Conservation (phyloP, 2,113 vertebrate species). For the Pluvianellus socialis region DNA sequence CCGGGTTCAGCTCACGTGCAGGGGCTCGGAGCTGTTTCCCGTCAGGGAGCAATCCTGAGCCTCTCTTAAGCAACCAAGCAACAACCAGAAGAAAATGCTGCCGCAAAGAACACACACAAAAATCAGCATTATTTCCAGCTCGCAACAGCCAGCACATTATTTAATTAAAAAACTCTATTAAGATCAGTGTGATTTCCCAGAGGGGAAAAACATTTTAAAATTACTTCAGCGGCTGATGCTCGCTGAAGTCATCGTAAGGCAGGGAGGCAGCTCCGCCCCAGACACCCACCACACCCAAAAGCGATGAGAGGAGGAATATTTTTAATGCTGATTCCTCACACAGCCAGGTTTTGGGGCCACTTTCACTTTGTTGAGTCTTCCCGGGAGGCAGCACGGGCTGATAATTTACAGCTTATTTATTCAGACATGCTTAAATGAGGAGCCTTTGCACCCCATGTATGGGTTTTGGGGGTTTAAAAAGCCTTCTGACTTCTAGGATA, state of each 20-base stretch:
- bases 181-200: not conserved
- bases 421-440: not conserved
- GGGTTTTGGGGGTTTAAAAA: not conserved
- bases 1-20: fast-evolving
- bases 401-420: not conserved
- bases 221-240: not conserved
- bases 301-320: not conserved
- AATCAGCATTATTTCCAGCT: not conserved
- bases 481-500: not conserved
- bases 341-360: not conserved
- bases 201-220: not conserved
- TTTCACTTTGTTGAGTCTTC: not conserved
- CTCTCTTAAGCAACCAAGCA: fast-evolving
- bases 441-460: not conserved
- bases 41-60: not conserved
- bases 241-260: not conserved
- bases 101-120: not conserved
- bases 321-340: not conserved
- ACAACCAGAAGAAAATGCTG: not conserved
- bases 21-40: not conserved
- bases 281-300: not conserved
- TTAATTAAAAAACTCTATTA: conserved; percentile 23
- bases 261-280: not conserved
- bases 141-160: not conserved
- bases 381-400: not conserved